These are phyloP conservation scores for Agrilus mali DNA, from an alignment of 2,888 invertebrate species.

Conservation along the genomic window DNA sequence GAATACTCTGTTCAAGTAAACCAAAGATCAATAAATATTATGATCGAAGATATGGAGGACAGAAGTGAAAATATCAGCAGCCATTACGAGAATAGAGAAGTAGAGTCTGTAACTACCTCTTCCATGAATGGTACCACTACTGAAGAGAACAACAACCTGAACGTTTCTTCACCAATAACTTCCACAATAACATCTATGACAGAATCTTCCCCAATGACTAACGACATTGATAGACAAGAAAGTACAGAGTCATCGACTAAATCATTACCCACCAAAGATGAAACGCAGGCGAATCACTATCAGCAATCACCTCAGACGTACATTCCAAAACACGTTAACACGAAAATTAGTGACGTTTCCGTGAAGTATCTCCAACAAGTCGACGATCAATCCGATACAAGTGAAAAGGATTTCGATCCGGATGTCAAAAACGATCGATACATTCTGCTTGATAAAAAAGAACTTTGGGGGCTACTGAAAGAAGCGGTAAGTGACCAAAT, in stretches of 20 bases:
- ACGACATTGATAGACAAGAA: too few species aligned
- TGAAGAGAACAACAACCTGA: conserved; percentile 4
- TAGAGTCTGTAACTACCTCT: conserved; percentile 3
- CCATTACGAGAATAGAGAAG: conserved; percentile 1
- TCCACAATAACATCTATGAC: too few species aligned
- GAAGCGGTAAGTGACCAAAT: conserved; percentile 35
- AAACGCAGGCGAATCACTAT: neutral
- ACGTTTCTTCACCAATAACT: conserved; percentile 7
- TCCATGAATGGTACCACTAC: neutral
- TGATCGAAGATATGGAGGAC: too few species aligned
- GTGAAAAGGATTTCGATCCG: conserved; percentile 20
- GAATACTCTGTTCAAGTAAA: too few species aligned
- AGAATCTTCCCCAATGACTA: too few species aligned
- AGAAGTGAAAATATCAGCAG: too few species aligned
- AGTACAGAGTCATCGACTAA: too few species aligned
- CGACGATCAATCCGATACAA: conserved; percentile 14
- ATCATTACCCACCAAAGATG: too few species aligned
- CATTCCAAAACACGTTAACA: conserved; percentile 22
- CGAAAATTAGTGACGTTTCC: conserved; percentile 18
- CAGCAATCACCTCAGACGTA: neutral
- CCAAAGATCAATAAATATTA: too few species aligned
- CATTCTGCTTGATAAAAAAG: conserved; percentile 45
- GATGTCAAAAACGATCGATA: conserved; percentile 38
- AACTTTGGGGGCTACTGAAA: conserved; percentile 48
- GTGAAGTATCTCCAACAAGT: conserved; percentile 14